A percentile compares a stretch with the other conserved stretches of the same genome.
phyloP scores from a whole-genome alignment of 2,113 vertebrate genomes.

The Meleagris gallopavo region DNA sequence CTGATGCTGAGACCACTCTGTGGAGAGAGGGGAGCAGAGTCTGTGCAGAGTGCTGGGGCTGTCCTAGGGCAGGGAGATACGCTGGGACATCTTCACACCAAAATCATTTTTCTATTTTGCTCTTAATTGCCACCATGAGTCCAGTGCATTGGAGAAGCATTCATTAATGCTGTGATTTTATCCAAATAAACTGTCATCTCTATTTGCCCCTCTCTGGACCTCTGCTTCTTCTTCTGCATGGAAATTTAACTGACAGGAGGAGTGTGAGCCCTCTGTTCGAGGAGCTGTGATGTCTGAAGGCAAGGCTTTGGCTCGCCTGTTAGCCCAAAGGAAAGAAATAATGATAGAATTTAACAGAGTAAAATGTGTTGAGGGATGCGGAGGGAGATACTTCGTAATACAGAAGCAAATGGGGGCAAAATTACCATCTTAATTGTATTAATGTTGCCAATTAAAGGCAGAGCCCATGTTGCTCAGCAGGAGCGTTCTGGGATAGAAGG shows the following conservation, averaged over 20 bases:
- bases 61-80: not conserved
- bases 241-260: not conserved
- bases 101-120: not conserved
- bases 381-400: slow-evolving; percentile 1
- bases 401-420: slow-evolving; percentile 37
- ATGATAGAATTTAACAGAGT: slow-evolving; percentile 35
- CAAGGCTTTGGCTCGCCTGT: not conserved
- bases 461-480: slow-evolving; percentile 26
- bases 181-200: not conserved
- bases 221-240: not conserved
- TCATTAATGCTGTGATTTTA: not conserved
- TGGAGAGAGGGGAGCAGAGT: not conserved
- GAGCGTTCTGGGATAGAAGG: slow-evolving; percentile 37
- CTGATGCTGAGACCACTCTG: not conserved
- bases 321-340: slow-evolving; percentile 49
- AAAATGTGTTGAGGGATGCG: slow-evolving; percentile 24
- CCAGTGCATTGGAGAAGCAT: not conserved
- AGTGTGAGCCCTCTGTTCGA: not conserved
- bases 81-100: not conserved
- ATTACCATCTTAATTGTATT: slow-evolving; percentile 71
- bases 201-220: not conserved
- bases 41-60: not conserved
- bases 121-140: not conserved
- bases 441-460: slow-evolving; percentile 60
- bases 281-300: not conserved